phyloP scores from a whole-genome alignment of 2,888 invertebrate genomes.

The Tachina grossa region DNA sequence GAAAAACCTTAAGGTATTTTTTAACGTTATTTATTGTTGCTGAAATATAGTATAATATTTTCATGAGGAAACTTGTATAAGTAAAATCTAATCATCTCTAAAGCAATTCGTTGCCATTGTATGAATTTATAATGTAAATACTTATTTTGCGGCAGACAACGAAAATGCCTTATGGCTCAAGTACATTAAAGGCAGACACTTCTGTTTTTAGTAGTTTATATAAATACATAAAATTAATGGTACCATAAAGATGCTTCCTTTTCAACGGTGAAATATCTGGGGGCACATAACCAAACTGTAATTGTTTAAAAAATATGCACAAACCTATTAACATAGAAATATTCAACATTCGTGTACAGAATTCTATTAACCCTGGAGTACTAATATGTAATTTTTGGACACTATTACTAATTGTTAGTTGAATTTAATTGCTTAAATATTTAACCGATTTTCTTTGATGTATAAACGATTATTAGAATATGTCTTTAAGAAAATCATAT shows the following conservation, averaged over 20 bases:
- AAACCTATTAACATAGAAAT: too few species aligned
- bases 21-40: neutral
- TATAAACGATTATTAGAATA: too few species aligned
- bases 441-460: too few species aligned
- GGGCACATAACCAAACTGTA: too few species aligned
- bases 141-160: neutral
- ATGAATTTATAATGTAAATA: slow-evolving; percentile 9
- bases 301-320: too few species aligned
- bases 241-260: neutral
- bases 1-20: neutral
- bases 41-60: neutral
- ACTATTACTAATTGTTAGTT: too few species aligned
- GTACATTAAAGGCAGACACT: slow-evolving; percentile 20
- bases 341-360: too few species aligned
- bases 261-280: neutral
- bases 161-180: slow-evolving; percentile 10
- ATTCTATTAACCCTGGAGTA: too few species aligned
- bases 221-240: neutral
- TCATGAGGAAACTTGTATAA: neutral
- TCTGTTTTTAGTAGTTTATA: neutral
- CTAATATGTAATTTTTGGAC: too few species aligned
- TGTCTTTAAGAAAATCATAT: too few species aligned
- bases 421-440: too few species aligned
- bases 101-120: neutral
- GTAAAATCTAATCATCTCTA: slow-evolving; percentile 10